phyloP scores from a whole-genome alignment of 2,113 vertebrate genomes.

The Mungos mungo region DNA sequence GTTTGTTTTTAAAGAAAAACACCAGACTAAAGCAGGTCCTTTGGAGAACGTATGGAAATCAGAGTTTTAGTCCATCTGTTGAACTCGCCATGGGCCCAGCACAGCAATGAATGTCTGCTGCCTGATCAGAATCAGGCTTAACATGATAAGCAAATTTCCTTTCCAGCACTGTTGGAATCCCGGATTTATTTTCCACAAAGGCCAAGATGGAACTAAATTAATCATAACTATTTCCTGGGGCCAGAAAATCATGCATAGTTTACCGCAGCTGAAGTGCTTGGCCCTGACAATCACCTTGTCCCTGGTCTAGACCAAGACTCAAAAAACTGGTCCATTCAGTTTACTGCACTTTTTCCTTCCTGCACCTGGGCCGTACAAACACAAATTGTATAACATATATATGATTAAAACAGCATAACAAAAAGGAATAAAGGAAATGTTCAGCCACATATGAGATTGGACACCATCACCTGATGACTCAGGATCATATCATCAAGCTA shows the following conservation, averaged over 20 bases:
- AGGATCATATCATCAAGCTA: neutral
- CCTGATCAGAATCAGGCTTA: neutral
- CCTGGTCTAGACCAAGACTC: neutral
- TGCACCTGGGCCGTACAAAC: neutral
- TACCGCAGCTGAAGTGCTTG: neutral
- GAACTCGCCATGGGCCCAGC: neutral
- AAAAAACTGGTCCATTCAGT: neutral
- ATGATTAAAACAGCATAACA: neutral
- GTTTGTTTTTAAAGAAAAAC: neutral
- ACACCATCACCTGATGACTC: neutral
- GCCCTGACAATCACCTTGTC: neutral
- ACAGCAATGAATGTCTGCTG: neutral
- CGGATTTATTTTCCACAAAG: conserved; percentile 22
- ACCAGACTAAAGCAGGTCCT: neutral
- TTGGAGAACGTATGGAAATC: neutral
- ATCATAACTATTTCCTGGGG: neutral
- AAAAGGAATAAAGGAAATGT: neutral
- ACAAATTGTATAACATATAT: neutral
- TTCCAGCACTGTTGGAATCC: neutral
- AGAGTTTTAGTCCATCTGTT: neutral
- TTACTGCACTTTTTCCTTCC: neutral
- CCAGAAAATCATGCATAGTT: neutral
- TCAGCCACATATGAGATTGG: neutral
- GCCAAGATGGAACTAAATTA: neutral
- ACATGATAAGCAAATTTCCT: neutral